A percentile compares a stretch with the other conserved stretches of the same genome.
Evolutionary conservation across 2,888 invertebrate genomes (phyloP).

Genomic region (Galerucella pusilla): DNA sequence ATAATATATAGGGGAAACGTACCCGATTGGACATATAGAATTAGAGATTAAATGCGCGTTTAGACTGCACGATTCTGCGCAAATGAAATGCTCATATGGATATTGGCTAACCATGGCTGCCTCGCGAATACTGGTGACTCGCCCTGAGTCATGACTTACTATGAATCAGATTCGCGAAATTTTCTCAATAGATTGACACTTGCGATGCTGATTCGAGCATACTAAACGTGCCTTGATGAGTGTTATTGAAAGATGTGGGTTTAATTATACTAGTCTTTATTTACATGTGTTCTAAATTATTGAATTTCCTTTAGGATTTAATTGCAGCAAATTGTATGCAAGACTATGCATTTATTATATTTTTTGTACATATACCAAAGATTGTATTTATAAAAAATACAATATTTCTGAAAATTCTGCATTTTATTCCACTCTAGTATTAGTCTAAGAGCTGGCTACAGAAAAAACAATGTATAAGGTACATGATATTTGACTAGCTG

Average conservation of each 20-base stretch:
- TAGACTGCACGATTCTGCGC: too few relatives aligned
- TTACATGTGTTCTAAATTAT: conserved; percentile 43
- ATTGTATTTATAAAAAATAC: conserved; percentile 43
- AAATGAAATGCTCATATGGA: too few relatives aligned
- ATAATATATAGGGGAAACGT: not conserved
- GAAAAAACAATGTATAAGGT: too few relatives aligned
- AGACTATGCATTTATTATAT: conserved; percentile 50
- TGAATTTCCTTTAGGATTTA: conserved; percentile 44
- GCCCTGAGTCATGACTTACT: too few relatives aligned
- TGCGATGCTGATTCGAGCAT: too few relatives aligned
- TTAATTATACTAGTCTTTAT: conserved; percentile 48
- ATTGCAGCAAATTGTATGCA: conserved; percentile 37
- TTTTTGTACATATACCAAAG: conserved; percentile 58
- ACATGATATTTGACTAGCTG: too few relatives aligned
- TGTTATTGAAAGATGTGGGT: conserved; percentile 21
- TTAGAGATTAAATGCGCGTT: not conserved
- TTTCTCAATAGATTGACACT: too few relatives aligned
- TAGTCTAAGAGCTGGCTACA: too few relatives aligned
- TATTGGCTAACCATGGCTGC: too few relatives aligned
- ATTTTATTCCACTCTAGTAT: not conserved
- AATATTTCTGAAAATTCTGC: conserved; percentile 27
- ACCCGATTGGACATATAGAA: not conserved
- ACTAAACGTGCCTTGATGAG: too few relatives aligned
- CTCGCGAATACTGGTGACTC: too few relatives aligned
- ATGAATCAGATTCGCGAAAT: too few relatives aligned